Percentiles rank a stretch among this genome's conserved stretches.
These are phyloP conservation scores for Anguilla anguilla DNA, from an alignment of 2,797 vertebrate species.

Conservation along the genomic window DNA sequence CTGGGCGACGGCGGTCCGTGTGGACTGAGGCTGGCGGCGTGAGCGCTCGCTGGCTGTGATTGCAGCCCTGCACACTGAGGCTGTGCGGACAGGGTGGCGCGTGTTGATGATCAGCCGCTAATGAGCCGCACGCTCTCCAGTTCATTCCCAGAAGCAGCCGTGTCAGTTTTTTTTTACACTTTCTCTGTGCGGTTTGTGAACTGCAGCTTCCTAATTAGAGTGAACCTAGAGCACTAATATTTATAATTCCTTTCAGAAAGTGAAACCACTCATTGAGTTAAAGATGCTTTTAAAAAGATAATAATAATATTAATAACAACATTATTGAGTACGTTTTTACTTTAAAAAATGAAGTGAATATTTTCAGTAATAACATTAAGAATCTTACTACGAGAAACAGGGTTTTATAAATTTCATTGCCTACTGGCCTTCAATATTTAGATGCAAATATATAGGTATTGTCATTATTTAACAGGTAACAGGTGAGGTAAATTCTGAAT, in stretches of 20 bases:
- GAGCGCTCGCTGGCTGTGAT: too few relatives aligned
- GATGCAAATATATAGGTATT: not conserved
- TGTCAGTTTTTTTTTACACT: not conserved
- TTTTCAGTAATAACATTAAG: not conserved
- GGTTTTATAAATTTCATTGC: not conserved
- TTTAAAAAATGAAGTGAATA: not conserved
- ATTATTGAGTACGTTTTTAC: not conserved
- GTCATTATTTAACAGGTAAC: not conserved
- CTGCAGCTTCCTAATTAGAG: not conserved
- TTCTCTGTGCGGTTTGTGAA: constrained; percentile 6
- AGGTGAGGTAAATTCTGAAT: not conserved
- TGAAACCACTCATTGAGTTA: not conserved
- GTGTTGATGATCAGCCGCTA: not conserved
- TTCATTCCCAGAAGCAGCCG: not conserved
- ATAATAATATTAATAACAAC: not conserved
- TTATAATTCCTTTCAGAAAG: not conserved
- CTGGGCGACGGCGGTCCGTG: too few relatives aligned
- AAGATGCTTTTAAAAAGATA: not conserved
- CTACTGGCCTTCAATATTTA: not conserved
- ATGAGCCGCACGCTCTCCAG: not conserved
- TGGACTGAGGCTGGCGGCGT: not conserved
- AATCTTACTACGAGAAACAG: not conserved
- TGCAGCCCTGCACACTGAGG: too few relatives aligned
- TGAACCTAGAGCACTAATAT: not conserved
- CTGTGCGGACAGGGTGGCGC: not conserved